These are phyloP conservation scores for Cebidichthys violaceus DNA, from an alignment of 2,113 vertebrate species.

Conservation along the genomic window DNA sequence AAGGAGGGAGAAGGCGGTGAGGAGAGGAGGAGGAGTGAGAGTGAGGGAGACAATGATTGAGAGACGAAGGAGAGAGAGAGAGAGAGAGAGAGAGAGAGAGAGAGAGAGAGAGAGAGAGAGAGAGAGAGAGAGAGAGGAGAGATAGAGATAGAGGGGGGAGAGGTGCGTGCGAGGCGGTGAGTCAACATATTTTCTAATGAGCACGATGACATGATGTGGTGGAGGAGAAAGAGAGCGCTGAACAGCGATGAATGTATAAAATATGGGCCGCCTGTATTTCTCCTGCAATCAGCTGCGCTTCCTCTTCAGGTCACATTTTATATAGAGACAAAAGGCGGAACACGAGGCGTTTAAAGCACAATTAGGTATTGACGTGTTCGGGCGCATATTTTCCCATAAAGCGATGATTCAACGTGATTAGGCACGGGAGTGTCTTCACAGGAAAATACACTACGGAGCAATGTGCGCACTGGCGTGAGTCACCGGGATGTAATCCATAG, in stretches of 20 bases:
- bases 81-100: conserved; percentile 10
- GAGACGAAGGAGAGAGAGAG: conserved; percentile 28
- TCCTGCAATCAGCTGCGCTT: conserved; percentile 50
- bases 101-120: conserved; percentile 2
- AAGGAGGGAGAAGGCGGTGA: conserved; percentile 60
- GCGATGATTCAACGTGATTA: conserved; percentile 50
- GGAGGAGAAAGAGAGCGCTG: conserved; percentile 31
- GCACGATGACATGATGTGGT: conserved; percentile 62
- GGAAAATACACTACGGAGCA: conserved; percentile 48
- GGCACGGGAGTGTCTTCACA: conserved; percentile 11
- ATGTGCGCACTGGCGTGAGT: conserved; percentile 40
- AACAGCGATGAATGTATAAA: conserved; percentile 46
- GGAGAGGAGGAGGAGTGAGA: not conserved
- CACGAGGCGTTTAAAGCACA: conserved; percentile 47
- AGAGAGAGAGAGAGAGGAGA: conserved; percentile 10
- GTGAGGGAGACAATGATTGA: conserved; percentile 28
- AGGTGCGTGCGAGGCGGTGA: conserved; percentile 65
- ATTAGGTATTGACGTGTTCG: conserved; percentile 46
- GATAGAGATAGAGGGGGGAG: not conserved
- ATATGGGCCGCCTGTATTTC: conserved; percentile 48
- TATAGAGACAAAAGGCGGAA: conserved; percentile 61
- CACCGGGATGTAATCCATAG: conserved; percentile 34
- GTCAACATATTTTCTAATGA: conserved; percentile 81
- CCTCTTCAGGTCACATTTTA: conserved; percentile 35
- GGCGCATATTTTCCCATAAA: conserved; percentile 19